These are phyloP conservation scores for Myotis vivesi DNA, from an alignment of 2,797 vertebrate species.

Conservation along the genomic window DNA sequence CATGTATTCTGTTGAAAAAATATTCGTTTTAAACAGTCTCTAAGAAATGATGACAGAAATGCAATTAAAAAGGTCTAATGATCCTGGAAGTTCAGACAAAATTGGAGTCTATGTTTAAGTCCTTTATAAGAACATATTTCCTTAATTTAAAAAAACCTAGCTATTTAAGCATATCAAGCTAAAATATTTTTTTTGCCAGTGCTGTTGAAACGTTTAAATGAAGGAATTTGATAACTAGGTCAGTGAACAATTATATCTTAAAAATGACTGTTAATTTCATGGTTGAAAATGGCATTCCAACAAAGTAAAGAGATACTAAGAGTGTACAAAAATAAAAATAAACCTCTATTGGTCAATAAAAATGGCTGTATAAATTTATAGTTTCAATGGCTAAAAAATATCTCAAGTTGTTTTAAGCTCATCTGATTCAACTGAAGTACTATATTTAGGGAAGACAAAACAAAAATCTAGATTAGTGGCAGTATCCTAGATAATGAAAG, in stretches of 20 bases:
- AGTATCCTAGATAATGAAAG: background rate
- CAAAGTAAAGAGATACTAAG: background rate
- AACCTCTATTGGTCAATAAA: background rate
- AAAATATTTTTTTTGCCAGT: background rate
- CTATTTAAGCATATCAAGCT: background rate
- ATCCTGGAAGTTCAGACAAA: conserved; percentile 3
- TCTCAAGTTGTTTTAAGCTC: background rate
- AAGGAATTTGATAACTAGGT: background rate
- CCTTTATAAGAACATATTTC: background rate
- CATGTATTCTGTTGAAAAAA: background rate
- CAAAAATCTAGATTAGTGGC: background rate
- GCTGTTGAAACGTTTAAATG: background rate
- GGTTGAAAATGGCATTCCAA: background rate
- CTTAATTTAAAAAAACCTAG: background rate
- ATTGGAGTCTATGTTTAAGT: background rate
- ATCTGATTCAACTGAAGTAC: background rate
- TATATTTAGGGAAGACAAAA: conserved; percentile 9
- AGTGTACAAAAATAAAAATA: background rate
- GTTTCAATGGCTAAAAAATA: background rate
- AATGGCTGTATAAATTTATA: background rate
- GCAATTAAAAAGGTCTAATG: background rate
- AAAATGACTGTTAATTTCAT: background rate
- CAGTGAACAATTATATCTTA: background rate
- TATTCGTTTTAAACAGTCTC: background rate
- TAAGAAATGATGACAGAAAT: background rate